Conservation (phyloP, 2,113 vertebrate genomes). For the Speoplatyrhinus poulsoni region DNA sequence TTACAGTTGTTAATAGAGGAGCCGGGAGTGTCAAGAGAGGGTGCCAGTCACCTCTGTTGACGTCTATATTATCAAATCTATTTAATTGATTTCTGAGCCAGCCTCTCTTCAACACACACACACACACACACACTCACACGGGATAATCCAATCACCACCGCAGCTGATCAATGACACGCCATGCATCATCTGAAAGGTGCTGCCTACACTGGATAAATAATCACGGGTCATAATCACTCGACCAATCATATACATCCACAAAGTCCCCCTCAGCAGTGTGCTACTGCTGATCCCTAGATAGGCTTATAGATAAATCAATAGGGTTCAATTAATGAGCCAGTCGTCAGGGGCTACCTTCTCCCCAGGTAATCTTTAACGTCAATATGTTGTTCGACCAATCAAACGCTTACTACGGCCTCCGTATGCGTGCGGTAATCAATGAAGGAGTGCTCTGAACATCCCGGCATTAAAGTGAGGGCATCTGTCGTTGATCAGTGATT, state of each 20-base stretch:
- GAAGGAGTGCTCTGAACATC: conserved; percentile 32
- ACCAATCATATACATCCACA: conserved; percentile 8
- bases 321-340: not conserved
- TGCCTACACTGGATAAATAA: conserved; percentile 10
- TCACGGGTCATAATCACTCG: conserved; percentile 3
- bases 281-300: not conserved
- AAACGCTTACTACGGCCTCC: conserved; percentile 3
- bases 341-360: too few species aligned
- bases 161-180: not conserved
- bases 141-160: not conserved
- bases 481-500: not conserved
- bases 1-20: not conserved
- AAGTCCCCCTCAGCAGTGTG: conserved; percentile 1
- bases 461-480: not conserved
- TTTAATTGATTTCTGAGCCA: not conserved
- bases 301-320: conserved; percentile 22
- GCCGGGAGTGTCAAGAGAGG: too few species aligned
- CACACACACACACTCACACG: too few species aligned
- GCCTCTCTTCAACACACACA: too few species aligned
- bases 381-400: conserved; percentile 18
- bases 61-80: conserved; percentile 1
- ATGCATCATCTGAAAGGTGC: not conserved
- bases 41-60: not conserved
- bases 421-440: conserved; percentile 25
- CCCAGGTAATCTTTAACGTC: not conserved